A percentile compares a stretch with the other conserved stretches of the same genome.
phyloP scores from a whole-genome alignment of 1,140 invertebrate species.

The Himalopsyche phryganea region DNA sequence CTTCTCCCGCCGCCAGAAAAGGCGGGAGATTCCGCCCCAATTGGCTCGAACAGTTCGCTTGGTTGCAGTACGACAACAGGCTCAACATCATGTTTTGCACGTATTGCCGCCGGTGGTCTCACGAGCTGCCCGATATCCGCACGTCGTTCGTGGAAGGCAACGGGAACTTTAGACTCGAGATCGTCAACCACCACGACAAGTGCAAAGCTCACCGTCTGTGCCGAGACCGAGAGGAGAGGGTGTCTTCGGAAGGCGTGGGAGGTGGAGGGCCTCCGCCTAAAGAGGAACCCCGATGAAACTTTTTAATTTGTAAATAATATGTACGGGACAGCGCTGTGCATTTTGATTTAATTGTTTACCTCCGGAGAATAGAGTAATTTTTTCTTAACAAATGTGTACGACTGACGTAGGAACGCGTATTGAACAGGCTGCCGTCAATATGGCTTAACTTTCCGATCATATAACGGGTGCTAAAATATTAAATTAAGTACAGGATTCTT shows the following conservation, averaged over 20 bases:
- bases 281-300: constrained; percentile 5
- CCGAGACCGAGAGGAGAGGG: constrained; percentile 45
- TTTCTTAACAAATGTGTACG: background rate
- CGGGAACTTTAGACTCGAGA: constrained; percentile 69
- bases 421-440: too few relatives aligned
- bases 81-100: constrained; percentile 70
- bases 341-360: constrained; percentile 1
- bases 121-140: constrained; percentile 63
- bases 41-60: constrained; percentile 64
- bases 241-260: constrained; percentile 6
- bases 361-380: background rate
- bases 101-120: constrained; percentile 68
- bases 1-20: constrained; percentile 47
- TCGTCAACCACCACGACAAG: constrained; percentile 72
- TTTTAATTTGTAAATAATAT: too few relatives aligned
- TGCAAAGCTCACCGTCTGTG: constrained; percentile 71
- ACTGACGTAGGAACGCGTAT: too few relatives aligned
- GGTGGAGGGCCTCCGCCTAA: background rate
- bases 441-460: too few relatives aligned
- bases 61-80: constrained; percentile 65
- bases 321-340: background rate
- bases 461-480: too few relatives aligned
- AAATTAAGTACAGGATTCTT: too few relatives aligned
- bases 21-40: constrained; percentile 59
- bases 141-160: constrained; percentile 73